phyloP scores from a whole-genome alignment of 2,888 invertebrate genomes.

The Cephalotes varians region DNA sequence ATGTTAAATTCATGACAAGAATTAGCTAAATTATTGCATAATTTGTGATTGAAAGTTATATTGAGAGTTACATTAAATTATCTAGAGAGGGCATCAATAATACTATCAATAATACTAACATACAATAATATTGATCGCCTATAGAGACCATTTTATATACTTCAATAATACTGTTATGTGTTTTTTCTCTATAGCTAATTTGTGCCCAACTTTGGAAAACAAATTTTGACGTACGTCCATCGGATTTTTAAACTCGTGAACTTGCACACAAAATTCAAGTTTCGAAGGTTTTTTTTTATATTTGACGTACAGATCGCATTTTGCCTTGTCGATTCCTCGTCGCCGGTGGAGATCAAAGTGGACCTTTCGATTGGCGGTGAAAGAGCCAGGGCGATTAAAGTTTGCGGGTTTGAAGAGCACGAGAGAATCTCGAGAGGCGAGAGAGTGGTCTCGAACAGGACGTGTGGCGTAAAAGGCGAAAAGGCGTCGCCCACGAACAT shows the following conservation, averaged over 20 bases:
- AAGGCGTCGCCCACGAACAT: constrained; percentile 45
- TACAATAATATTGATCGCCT: too few relatives aligned
- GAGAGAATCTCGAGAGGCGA: constrained; percentile 39
- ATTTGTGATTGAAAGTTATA: too few relatives aligned
- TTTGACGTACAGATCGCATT: constrained; percentile 1
- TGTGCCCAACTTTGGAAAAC: constrained; percentile 2
- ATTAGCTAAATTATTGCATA: too few relatives aligned
- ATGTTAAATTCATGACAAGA: too few relatives aligned
- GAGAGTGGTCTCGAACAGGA: constrained; percentile 24
- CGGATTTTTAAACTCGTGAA: background rate
- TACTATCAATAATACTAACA: too few relatives aligned
- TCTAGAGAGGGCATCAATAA: too few relatives aligned
- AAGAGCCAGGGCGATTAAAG: constrained; percentile 64
- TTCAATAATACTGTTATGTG: background rate
- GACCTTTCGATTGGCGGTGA: constrained; percentile 45
- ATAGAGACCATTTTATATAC: too few relatives aligned
- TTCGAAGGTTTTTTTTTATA: background rate
- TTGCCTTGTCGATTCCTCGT: constrained; percentile 59
- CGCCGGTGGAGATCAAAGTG: constrained; percentile 72
- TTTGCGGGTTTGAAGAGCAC: constrained; percentile 59
- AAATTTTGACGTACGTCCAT: constrained; percentile 11
- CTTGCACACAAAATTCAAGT: background rate
- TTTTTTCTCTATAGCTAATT: background rate
- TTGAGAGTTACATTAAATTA: too few relatives aligned
- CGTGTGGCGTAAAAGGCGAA: constrained; percentile 35